These are phyloP conservation scores for Tenthredo livida DNA, from an alignment of 2,888 invertebrate species.

Conservation along the genomic window DNA sequence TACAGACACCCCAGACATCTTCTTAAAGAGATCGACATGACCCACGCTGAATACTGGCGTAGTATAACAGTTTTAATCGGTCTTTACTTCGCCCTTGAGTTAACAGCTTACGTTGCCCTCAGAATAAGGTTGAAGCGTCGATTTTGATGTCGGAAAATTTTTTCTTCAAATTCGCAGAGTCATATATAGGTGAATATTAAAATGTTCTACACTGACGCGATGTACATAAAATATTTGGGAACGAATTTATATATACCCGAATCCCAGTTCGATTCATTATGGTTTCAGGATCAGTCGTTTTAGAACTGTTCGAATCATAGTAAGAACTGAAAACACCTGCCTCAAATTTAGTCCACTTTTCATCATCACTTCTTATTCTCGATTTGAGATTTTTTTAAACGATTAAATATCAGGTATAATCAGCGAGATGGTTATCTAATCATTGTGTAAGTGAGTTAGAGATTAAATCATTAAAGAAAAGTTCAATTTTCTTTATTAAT, in stretches of 20 bases:
- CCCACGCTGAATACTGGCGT: conserved; percentile 83
- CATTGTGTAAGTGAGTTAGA: background rate
- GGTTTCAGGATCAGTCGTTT: background rate
- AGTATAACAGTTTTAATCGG: conserved; percentile 84
- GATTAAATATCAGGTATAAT: background rate
- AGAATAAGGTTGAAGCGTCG: conserved; percentile 82
- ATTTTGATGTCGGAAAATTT: conserved; percentile 28
- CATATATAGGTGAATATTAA: background rate
- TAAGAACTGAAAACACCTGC: background rate
- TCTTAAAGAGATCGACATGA: conserved; percentile 87
- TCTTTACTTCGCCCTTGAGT: conserved; percentile 83
- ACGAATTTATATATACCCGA: background rate
- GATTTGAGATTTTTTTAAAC: no score
- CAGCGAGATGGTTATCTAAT: background rate
- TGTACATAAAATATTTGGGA: background rate
- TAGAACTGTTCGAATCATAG: background rate
- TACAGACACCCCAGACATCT: conserved; percentile 86
- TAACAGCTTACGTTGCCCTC: conserved; percentile 85
- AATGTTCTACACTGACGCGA: background rate
- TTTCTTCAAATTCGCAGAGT: background rate
- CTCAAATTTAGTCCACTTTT: no score
- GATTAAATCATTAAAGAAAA: background rate
- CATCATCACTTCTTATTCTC: no score
- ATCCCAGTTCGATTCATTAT: background rate
- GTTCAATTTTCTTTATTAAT: background rate